Conservation (phyloP, 2,888 invertebrate species). For the Caenorhabditis angaria region DNA sequence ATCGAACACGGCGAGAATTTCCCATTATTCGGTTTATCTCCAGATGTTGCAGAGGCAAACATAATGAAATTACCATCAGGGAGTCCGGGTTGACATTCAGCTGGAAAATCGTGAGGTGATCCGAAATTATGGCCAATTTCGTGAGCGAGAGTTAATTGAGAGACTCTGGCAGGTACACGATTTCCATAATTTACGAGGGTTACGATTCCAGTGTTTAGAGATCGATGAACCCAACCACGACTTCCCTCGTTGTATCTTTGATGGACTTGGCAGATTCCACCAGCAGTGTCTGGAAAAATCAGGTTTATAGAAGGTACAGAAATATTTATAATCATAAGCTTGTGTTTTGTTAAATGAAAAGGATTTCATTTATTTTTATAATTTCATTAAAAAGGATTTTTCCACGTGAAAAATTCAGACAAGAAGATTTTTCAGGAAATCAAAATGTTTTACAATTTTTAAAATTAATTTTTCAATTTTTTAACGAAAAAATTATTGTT, state of each 20-base stretch:
- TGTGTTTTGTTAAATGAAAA: not conserved
- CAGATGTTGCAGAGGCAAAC: conserved; percentile 95
- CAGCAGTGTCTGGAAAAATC: conserved; percentile 83
- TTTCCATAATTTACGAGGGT: conserved; percentile 97
- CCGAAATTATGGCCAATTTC: conserved; percentile 99
- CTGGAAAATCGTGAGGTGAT: conserved; percentile 78
- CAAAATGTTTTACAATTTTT: too few species aligned
- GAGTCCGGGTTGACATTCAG: conserved; percentile 86
- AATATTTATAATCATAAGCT: not conserved
- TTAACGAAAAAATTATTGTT: not conserved
- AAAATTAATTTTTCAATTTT: conserved; percentile 9
- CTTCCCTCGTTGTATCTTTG: conserved; percentile 92
- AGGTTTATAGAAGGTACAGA: not conserved
- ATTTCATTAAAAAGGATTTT: too few species aligned
- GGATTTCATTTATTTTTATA: too few species aligned
- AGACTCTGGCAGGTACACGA: conserved; percentile 94
- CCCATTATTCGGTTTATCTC: conserved; percentile 96
- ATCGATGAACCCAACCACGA: conserved; percentile 90
- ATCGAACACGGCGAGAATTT: conserved; percentile 78
- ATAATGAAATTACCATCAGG: conserved; percentile 96
- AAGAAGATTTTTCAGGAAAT: too few species aligned
- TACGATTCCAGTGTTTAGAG: conserved; percentile 96
- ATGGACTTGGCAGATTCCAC: conserved; percentile 95
- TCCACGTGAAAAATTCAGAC: too few species aligned
- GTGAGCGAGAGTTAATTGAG: conserved; percentile 94